These are phyloP conservation scores for Urophycis tenuis DNA, from an alignment of 2,797 vertebrate species.

Conservation along the genomic window DNA sequence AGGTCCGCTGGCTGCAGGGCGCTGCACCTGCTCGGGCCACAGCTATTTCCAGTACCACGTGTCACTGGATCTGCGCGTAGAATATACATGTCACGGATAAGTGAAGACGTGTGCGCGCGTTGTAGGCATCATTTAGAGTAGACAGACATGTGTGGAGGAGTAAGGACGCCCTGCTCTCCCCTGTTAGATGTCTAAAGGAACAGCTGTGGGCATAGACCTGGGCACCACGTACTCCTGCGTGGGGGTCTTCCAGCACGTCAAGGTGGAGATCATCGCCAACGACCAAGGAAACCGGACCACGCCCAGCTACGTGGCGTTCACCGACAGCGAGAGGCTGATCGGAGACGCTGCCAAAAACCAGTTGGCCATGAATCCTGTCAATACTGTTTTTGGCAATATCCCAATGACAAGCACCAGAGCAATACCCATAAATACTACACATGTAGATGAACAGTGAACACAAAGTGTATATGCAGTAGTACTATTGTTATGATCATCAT, in stretches of 20 bases:
- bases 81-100: conserved; percentile 9
- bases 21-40: conserved; percentile 8
- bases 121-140: no score
- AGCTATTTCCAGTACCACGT: background rate
- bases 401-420: background rate
- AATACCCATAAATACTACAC: background rate
- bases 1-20: conserved; percentile 4
- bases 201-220: conserved; percentile 77
- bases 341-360: conserved; percentile 86
- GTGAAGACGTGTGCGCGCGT: background rate
- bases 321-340: conserved; percentile 82
- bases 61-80: conserved; percentile 12
- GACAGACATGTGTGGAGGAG: no score
- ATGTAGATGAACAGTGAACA: background rate
- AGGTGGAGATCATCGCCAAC: conserved; percentile 80
- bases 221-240: conserved; percentile 81
- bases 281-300: conserved; percentile 84
- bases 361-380: conserved; percentile 88
- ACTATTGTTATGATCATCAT: background rate
- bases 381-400: conserved; percentile 83
- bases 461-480: background rate
- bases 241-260: conserved; percentile 79
- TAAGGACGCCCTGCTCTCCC: no score
- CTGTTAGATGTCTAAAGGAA: conserved; percentile 74
- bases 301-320: conserved; percentile 89